Evolutionary conservation across 2,113 vertebrate species (phyloP).

Genomic region (Eudyptes chrysolophus): DNA sequence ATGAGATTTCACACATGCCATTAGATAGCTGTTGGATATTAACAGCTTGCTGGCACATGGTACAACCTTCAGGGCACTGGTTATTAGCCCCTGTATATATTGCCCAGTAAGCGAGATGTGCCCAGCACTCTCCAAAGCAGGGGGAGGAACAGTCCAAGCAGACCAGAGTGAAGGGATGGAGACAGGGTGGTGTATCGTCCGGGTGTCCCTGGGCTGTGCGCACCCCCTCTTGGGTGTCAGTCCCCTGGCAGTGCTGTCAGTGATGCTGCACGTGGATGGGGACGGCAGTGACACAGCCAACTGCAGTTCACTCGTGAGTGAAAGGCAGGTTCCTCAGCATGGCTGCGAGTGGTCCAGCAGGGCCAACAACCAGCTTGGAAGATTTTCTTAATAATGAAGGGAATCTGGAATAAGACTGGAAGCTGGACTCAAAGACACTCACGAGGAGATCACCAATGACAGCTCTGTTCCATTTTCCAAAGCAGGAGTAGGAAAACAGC

Average conservation of each 20-base stretch:
- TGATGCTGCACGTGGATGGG: not conserved
- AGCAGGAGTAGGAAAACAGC: not conserved
- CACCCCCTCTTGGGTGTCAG: not conserved
- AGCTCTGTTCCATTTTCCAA: not conserved
- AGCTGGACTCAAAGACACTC: not conserved
- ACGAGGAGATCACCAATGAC: not conserved
- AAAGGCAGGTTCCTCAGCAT: not conserved
- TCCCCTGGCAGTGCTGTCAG: accelerated
- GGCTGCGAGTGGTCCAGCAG: not conserved
- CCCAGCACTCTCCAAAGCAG: not conserved
- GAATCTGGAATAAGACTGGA: not conserved
- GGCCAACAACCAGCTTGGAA: not conserved
- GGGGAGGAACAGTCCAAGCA: not conserved
- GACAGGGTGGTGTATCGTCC: accelerated
- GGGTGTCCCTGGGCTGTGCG: not conserved
- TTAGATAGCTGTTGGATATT: not conserved
- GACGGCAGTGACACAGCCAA: not conserved
- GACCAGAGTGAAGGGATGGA: not conserved
- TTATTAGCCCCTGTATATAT: not conserved
- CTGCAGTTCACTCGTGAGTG: not conserved
- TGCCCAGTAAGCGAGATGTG: not conserved
- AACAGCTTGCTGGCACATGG: not conserved
- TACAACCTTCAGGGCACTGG: not conserved
- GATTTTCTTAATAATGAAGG: not conserved
- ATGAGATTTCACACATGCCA: not conserved